Evolutionary conservation across 1,140 invertebrate genomes (phyloP).

Genomic region (Musca vetustissima): DNA sequence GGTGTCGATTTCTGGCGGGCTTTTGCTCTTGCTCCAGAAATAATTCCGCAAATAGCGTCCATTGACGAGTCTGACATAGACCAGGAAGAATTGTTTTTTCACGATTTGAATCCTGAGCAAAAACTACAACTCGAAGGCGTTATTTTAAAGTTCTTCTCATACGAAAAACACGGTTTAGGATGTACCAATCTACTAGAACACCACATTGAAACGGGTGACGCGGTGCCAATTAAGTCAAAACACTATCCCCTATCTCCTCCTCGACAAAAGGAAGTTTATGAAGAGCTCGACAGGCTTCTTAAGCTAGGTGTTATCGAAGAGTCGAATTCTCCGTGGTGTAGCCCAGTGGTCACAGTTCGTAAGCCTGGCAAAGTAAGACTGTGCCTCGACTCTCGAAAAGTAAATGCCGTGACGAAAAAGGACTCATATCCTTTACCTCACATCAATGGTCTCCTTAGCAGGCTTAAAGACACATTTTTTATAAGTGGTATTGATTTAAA

Average conservation of each 20-base stretch:
- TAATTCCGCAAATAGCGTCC: background rate
- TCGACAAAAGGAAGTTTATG: background rate
- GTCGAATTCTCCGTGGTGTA: conserved; percentile 15
- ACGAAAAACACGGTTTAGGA: background rate
- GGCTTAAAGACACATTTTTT: conserved; percentile 38
- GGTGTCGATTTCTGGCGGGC: background rate
- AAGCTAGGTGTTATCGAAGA: conserved; percentile 16
- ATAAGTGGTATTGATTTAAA: conserved; percentile 25
- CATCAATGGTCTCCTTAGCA: conserved; percentile 44
- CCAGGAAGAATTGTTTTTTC: background rate
- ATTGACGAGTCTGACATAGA: background rate
- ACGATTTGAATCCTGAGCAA: background rate
- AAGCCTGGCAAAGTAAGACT: conserved; percentile 33
- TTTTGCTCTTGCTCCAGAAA: conserved; percentile 4
- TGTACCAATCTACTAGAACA: background rate
- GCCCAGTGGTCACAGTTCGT: conserved; percentile 14
- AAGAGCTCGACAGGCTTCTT: conserved; percentile 4
- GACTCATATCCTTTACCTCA: conserved; percentile 43
- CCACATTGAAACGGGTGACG: background rate
- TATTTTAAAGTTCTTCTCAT: background rate
- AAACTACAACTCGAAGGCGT: background rate
- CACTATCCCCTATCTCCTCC: conserved; percentile 19
- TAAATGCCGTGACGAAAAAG: conserved; percentile 49
- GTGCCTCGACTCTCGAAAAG: conserved; percentile 50
- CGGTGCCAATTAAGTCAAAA: background rate